Evolutionary conservation across 1,140 invertebrate species (phyloP), one percentile per base, ranked within the genome.

Genomic region (Aphis gossypii): DNA sequence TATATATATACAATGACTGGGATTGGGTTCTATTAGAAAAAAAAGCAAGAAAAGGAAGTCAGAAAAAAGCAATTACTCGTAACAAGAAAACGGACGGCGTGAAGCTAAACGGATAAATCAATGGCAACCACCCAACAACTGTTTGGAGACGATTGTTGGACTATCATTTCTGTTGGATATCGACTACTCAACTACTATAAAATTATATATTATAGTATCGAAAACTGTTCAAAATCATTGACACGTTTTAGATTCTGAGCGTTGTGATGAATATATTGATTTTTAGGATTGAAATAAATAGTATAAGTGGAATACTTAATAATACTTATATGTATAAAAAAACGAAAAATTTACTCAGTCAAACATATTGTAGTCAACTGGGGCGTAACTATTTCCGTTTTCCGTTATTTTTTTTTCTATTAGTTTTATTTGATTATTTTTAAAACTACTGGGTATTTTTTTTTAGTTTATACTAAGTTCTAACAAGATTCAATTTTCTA

Each of bases 31-130:
- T 93, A 93, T 93, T 93, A 93, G 92, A 84, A 84, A 93, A 92
- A 92, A 84, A 92, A 92, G n/a, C n/a, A 90, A 76, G 30, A n/a
- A 76, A 82, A 92, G n/a, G 44, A 82, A 76, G 68, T 82, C 25
- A 7, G 18, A 82, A 91, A 90, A 93, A 93, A 93, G 92, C 92
- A 93, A 93, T 93, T 93, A 93, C 92, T 93, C 46, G 92, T 93
- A 93, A 93, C 92, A 84, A 93, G 92, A 93, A 93, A 93, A 83
- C 48, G 48, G 92, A 93, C 82, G 92, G 82, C 82, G 48, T 54
- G 82, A 83, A 83, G 68, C 48, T 86, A 93, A 93, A 84, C 51
- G 92, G 46, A 93, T 93, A 93, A 93, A 93, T 93, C 92, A 93
- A 93, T 93, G 92, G 82, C 92, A 93, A 84, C 60, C 92, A 38